These are phyloP conservation scores for Novumbra hubbsi DNA, from an alignment of 2,797 vertebrate species.

Conservation along the genomic window DNA sequence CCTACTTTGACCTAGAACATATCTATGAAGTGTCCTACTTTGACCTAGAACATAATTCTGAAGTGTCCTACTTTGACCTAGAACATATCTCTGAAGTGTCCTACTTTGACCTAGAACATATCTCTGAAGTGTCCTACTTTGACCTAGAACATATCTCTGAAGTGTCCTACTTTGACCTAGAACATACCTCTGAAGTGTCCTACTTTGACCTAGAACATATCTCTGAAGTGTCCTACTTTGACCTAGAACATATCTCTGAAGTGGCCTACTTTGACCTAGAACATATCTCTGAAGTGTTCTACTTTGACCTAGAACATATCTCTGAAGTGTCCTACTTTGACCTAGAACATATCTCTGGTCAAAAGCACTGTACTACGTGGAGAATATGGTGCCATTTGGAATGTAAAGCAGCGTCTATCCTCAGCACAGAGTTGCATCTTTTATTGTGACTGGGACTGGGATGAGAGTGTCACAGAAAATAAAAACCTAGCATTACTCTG, in stretches of 20 bases:
- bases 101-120: background rate
- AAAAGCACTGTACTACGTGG: background rate
- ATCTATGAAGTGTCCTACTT: background rate
- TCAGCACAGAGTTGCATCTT: conserved; percentile 14
- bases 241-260: background rate
- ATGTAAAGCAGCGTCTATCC: background rate
- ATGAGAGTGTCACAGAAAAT: conserved; percentile 15
- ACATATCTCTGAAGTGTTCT: background rate
- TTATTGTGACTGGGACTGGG: conserved; percentile 26
- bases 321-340: background rate
- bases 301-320: background rate
- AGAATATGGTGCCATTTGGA: background rate
- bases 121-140: background rate
- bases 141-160: background rate
- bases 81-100: background rate
- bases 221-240: background rate
- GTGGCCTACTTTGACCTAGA: background rate
- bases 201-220: background rate
- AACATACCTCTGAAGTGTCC: background rate
- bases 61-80: background rate
- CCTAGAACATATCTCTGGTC: background rate
- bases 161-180: background rate
- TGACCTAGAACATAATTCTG: no score
- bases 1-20: background rate
- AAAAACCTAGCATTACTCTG: background rate